Evolutionary conservation across 2,888 invertebrate species (phyloP).

Genomic region (Acanthosepion pharaonis): DNA sequence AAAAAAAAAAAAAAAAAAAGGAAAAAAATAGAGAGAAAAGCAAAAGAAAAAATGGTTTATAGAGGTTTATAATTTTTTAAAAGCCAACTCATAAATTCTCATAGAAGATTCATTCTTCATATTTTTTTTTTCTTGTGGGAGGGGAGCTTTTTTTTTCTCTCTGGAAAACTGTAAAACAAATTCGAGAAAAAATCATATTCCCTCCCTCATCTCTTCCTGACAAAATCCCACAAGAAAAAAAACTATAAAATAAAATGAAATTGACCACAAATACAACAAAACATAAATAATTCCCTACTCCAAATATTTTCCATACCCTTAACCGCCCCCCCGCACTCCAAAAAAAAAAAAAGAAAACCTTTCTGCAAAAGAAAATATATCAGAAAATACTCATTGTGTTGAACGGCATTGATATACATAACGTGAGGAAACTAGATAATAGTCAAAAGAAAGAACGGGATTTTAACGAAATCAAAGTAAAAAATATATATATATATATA

Average conservation of each 20-base stretch:
- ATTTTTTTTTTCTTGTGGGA: background rate
- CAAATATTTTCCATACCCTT: background rate
- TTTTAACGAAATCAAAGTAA: background rate
- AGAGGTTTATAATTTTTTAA: background rate
- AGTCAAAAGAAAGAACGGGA: background rate
- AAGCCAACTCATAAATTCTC: background rate
- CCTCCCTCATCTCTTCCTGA: background rate
- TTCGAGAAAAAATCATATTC: background rate
- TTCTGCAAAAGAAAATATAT: background rate
- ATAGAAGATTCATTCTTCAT: conserved; percentile 3
- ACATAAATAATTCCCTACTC: background rate
- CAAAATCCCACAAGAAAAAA: background rate
- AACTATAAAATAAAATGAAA: background rate
- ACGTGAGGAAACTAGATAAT: background rate
- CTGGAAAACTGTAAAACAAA: background rate
- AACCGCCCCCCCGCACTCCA: background rate
- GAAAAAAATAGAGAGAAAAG: background rate
- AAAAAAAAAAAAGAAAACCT: background rate
- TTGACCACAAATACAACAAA: background rate
- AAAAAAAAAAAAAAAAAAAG: background rate
- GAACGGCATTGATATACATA: background rate
- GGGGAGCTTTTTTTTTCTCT: background rate
- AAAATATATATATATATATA: background rate
- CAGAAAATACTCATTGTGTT: background rate
- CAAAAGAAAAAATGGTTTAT: background rate